Base-by-base conservation (phyloP, 53 echinoderm and acorn worm genomes). In the Antedon mediterranea region DNA sequence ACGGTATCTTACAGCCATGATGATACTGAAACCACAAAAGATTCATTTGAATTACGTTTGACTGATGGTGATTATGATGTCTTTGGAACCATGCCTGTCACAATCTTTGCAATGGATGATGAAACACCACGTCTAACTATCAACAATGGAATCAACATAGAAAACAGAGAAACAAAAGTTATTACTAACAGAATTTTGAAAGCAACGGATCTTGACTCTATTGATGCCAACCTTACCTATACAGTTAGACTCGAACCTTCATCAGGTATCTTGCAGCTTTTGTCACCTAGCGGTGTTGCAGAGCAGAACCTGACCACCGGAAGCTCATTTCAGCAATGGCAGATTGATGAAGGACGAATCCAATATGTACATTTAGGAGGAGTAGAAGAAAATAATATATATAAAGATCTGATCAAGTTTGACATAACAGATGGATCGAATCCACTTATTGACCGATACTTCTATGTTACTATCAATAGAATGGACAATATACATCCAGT, bases 41-140 rank as follows among this genome's bases (percentile, higher is more conserved):
- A 98, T 77, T 78, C 88, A n/a, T 86, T 98, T 78, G 90, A 84
- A 26, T 77, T 98, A 33, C 86, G 88, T 37, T 85, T 98, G 11
- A 98, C 92, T 76, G 98, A 98, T 93, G 98, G 98, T 18, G 87
- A 79, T n/a, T 86, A 98, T 74, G 98, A 98, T 23, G 90, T 98
- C n/a, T 88, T 78, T 31, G 83, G 79, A 30, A 85, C 79, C 26
- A 84, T 98, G 70, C 73, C 80, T 7, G 81, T 98, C 73, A 82
- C 85, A 3, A 89, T 98, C 57, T 32, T 88, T 0, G 77, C 86
- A 26, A 71, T 77, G 57, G 98, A 98, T 88, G 98, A 98, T 83
- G 98, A 98, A 70, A 98, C 98, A 26, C 98, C 98, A n/a, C 87
- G 98, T 31, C 72, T 98, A 13, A 82, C 92, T 0, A 89, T 90